Percentiles rank a stretch among this genome's conserved stretches.
Evolutionary conservation across 2,113 vertebrate genomes (phyloP).

Genomic region (Petrocephalus microphthalmus): DNA sequence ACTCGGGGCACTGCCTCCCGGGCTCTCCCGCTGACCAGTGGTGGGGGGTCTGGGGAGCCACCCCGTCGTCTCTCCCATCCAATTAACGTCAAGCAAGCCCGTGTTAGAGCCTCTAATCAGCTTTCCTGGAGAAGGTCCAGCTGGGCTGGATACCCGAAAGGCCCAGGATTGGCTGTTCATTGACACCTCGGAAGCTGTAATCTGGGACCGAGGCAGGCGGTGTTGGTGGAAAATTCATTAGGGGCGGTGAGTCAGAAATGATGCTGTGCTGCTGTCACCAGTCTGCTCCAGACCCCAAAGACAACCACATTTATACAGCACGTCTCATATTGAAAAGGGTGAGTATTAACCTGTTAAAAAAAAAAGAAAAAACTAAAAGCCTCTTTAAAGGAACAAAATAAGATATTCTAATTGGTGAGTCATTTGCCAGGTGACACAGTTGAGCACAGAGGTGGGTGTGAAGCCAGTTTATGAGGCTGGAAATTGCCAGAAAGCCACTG

Average conservation of each 20-base stretch:
- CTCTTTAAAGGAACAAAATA: background rate
- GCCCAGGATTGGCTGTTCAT: conserved; percentile 18
- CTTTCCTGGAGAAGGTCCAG: conserved; percentile 20
- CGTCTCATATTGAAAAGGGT: background rate
- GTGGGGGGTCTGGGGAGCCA: background rate
- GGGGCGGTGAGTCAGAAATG: conserved; percentile 7
- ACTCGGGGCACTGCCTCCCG: background rate
- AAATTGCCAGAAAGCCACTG: background rate
- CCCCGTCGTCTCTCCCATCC: background rate
- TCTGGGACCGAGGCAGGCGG: background rate
- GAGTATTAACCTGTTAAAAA: background rate
- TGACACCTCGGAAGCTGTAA: conserved; percentile 18
- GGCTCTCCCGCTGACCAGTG: background rate
- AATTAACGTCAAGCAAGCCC: conserved; percentile 18
- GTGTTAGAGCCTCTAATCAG: conserved; percentile 26
- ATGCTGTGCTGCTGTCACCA: background rate
- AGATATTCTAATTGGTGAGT: background rate
- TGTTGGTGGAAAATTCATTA: background rate
- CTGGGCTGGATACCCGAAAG: conserved; percentile 24
- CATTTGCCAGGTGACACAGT: background rate
- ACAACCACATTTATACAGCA: conserved; percentile 6
- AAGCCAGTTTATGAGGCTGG: background rate
- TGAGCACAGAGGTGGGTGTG: background rate
- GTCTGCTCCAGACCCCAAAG: background rate
- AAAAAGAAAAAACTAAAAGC: background rate